Conservation (phyloP, 2,888 invertebrate species). For the Stramonita haemastoma region DNA sequence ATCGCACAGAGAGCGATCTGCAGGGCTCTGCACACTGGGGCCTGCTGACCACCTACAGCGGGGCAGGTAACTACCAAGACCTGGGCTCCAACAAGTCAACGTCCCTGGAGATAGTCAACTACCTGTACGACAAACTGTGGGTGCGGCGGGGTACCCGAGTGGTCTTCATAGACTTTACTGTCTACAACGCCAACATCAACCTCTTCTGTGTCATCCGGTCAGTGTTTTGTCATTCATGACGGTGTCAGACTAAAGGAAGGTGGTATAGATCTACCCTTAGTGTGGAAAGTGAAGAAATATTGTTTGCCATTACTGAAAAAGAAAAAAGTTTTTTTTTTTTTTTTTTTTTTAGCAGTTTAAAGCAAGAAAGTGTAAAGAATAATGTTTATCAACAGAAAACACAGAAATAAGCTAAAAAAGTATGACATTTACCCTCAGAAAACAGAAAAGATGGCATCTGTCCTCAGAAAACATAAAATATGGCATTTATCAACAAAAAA, state of each 20-base stretch:
- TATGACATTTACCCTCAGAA: too few species aligned
- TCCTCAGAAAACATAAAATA: too few species aligned
- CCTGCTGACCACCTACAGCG: slow-evolving; percentile 68
- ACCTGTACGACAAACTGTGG: slow-evolving; percentile 82
- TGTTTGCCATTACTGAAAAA: too few species aligned
- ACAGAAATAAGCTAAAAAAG: too few species aligned
- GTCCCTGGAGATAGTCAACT: slow-evolving; percentile 78
- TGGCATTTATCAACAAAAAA: too few species aligned
- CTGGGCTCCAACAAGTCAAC: slow-evolving; percentile 77
- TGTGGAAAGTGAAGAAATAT: background rate
- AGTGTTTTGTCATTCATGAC: background rate
- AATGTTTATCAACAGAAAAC: too few species aligned
- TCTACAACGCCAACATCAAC: slow-evolving; percentile 86
- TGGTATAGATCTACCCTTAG: too few species aligned
- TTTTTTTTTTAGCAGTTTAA: too few species aligned
- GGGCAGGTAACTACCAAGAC: slow-evolving; percentile 77
- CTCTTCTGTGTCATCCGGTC: slow-evolving; percentile 79
- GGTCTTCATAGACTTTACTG: slow-evolving; percentile 84
- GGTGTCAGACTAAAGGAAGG: too few species aligned
- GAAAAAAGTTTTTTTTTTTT: too few species aligned
- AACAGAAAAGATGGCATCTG: too few species aligned
- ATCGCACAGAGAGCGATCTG: slow-evolving; percentile 57
- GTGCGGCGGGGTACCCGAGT: slow-evolving; percentile 83
- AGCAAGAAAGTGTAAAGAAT: too few species aligned
- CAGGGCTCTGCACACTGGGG: slow-evolving; percentile 65